Percentiles rank a stretch among this genome's conserved stretches.
Conservation (phyloP, 2,113 vertebrate genomes). For the Entomyzon cyanotis region DNA sequence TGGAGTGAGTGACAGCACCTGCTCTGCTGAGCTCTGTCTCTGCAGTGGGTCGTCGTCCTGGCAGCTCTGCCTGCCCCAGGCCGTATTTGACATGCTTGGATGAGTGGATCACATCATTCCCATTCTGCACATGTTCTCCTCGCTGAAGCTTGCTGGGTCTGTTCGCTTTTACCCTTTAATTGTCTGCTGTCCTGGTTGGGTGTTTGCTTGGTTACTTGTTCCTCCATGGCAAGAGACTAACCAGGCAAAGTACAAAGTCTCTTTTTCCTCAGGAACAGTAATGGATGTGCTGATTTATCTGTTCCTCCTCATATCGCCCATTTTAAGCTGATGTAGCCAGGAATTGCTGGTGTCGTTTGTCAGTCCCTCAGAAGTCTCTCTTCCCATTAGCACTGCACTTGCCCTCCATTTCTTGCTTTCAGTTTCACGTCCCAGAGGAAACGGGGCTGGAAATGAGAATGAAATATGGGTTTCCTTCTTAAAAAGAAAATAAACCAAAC, state of each 20-base stretch:
- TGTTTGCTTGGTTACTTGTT: not conserved
- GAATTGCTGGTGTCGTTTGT: not conserved
- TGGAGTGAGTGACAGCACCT: not conserved
- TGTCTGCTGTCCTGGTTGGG: not conserved
- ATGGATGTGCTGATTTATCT: not conserved
- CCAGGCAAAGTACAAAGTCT: not conserved
- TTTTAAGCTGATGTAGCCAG: not conserved
- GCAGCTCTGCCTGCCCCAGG: constrained; percentile 5
- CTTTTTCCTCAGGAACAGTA: not conserved
- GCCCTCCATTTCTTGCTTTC: not conserved
- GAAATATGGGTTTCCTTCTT: constrained; percentile 4
- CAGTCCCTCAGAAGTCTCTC: not conserved
- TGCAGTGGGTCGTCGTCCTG: not conserved
- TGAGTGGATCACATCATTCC: not conserved
- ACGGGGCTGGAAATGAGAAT: not conserved
- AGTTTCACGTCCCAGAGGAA: not conserved
- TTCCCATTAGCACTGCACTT: not conserved
- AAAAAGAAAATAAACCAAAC: constrained; percentile 36
- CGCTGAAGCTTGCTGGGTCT: not conserved
- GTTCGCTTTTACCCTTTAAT: not conserved
- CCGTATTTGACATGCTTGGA: not conserved
- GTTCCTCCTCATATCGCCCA: not conserved
- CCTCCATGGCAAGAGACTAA: not conserved
- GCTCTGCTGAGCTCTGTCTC: not conserved
- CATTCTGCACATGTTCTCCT: not conserved